These are phyloP conservation scores for Brachionus rubens DNA, from an alignment of 1,140 invertebrate genomes.

Conservation along the genomic window DNA sequence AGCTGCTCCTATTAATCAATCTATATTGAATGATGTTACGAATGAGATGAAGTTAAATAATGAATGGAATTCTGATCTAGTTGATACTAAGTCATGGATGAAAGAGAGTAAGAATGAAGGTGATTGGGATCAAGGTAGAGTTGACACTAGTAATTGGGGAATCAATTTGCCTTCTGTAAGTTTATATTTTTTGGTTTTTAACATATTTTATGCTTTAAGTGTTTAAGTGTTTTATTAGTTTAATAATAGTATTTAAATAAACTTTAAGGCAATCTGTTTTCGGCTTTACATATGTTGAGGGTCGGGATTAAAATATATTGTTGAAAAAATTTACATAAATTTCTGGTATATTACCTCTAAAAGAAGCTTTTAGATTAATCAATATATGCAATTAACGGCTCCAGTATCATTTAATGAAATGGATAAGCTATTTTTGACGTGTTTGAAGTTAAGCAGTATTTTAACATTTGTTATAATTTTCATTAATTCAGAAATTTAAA, in stretches of 20 bases:
- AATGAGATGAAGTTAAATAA: background rate
- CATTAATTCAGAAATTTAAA: too few relatives aligned
- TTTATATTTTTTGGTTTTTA: background rate
- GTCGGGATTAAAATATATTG: too few relatives aligned
- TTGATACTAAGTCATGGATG: constrained; percentile 35
- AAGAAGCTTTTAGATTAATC: too few relatives aligned
- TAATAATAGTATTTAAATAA: background rate
- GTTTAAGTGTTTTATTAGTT: background rate
- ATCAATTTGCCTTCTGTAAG: constrained; percentile 28
- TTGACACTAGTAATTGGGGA: constrained; percentile 38
- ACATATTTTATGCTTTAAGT: background rate
- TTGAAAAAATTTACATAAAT: too few relatives aligned
- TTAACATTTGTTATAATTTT: too few relatives aligned
- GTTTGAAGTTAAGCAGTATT: too few relatives aligned
- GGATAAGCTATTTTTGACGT: too few relatives aligned
- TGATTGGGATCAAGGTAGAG: constrained; percentile 27
- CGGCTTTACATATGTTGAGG: too few relatives aligned
- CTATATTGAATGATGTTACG: background rate
- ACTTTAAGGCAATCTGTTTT: background rate
- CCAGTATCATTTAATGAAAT: too few relatives aligned
- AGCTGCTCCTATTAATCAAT: background rate
- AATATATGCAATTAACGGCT: too few relatives aligned
- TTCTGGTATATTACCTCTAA: too few relatives aligned
- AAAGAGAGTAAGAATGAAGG: constrained; percentile 9
- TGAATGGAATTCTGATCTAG: constrained; percentile 26